Base-by-base conservation (phyloP, 1,140 invertebrate species). In the Himalopsyche phryganea region DNA sequence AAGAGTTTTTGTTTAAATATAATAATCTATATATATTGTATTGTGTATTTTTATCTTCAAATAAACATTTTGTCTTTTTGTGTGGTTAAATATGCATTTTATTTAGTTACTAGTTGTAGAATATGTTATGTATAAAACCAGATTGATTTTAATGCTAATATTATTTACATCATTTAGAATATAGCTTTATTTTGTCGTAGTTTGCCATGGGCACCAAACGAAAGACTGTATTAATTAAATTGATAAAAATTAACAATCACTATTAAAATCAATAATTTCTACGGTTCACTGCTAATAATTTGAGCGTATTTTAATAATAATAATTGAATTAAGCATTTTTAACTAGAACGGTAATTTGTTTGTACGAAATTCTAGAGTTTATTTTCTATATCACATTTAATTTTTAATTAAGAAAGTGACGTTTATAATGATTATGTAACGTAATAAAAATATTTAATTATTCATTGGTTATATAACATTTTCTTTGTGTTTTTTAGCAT, bases 121-220 rank as follows among this genome's bases (percentile, higher is more conserved):
- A 18, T 11, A 11, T 46, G n/a, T 19, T 46, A 46, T 49, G 20
- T 49, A 32, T 49, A 32, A 13, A 15, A n/a, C n/a, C 23, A 28
- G 23, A 15, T 15, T 32, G 17, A 49, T 15, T 17, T 2, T 50
- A 17, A 36, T 14, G 7, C 19, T 40, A 57, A 36, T 52, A 55
- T 59, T 63, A 63, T 63, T 11, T 63, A 63, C 61, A 63, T 58
- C 50, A 58, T 63, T 63, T 63, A 63, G 61, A 63, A 63, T 63
- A 54, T 63, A 58, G 61, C 61, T 63, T 63, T 63, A 63, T 59
- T 48, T 59, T 18, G 44, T 55, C 33, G 28, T 13, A 28, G 19
- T 44, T 19, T 33, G 17, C 48, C 9, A 13, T 40, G 17, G 41
- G 33, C 33, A 20, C 14, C 20, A 23, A 40, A 51, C 15, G 35